These are phyloP conservation scores for Momotus momota DNA, from an alignment of 2,797 vertebrate species.

Conservation along the genomic window DNA sequence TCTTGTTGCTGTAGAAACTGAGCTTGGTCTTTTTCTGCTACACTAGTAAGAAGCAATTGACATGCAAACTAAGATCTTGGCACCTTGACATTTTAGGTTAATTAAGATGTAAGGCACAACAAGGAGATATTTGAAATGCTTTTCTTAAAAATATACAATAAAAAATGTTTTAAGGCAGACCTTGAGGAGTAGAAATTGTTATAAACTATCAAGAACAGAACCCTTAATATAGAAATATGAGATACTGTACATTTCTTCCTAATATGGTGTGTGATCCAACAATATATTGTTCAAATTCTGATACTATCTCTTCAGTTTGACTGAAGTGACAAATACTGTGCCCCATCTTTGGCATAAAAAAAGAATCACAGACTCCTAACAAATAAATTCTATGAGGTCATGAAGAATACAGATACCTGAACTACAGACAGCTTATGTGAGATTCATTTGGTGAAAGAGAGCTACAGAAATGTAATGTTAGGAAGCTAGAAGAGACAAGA, in stretches of 20 bases:
- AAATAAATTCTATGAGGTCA: neutral
- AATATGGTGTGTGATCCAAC: neutral
- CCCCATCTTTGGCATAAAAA: neutral
- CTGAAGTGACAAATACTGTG: neutral
- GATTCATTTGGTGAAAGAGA: neutral
- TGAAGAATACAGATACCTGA: neutral
- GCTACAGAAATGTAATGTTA: neutral
- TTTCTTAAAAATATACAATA: neutral
- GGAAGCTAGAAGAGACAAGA: neutral
- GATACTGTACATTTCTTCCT: neutral
- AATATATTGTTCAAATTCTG: neutral
- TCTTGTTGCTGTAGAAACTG: slow-evolving; percentile 11
- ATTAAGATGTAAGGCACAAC: neutral
- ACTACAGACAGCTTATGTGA: neutral
- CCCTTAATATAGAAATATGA: neutral
- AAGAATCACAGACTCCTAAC: neutral
- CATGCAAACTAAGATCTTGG: neutral
- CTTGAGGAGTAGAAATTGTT: neutral
- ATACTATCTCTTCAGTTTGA: neutral
- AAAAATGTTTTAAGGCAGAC: neutral
- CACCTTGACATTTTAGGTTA: neutral
- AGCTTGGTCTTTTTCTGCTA: neutral
- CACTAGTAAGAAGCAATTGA: neutral
- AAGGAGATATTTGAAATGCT: neutral
- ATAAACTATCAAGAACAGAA: neutral